Evolutionary conservation across 2,797 vertebrate genomes (phyloP), one percentile per base, ranked within the genome.

Genomic region (Mus caroli): DNA sequence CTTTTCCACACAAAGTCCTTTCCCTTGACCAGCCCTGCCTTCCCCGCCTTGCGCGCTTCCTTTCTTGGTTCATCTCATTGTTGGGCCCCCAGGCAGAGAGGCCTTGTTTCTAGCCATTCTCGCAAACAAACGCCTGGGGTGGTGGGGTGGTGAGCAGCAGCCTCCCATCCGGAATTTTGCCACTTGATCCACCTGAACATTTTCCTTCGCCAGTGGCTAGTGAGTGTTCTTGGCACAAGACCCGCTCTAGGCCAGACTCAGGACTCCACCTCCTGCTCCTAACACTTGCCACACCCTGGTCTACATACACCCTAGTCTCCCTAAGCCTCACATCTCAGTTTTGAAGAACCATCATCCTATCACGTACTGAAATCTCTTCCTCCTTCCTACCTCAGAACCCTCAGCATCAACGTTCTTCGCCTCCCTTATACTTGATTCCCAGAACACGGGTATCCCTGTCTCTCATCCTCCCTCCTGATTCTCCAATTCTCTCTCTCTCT

Each of bases 41-140:
- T 5, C 4, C 31, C 7, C 9, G 2, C 9, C 34, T 14, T 1
- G 67, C 37, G 46, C 2, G 6, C 3, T 28, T 15, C 28, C 37
- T 75, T 64, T 26, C 46, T 28, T 19, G 40, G 24, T 13, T 4
- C 17, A 24, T 43, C 20, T 56, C 83, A 37, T 46, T 3, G 13
- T 37, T 3, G 12, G n/a, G 52, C 77, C 7, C 31, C 52, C 76
- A 37, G 34, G n/a, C 40, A 37, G 67, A 28, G 52, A 14, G 54
- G 86, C 56, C 64, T 75, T 40, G 19, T 67, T 85, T 94, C 56
- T 22, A 31, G 96, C 34, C 19, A 3, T 26, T 78, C 40, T 52
- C 22, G 60, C 7, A 79, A 54, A 34, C 9, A 3, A 1, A 75
- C 37, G 62, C 40, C 8, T 1, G n/a, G 1, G 2, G 8, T 71